Percentiles rank a stretch among this genome's conserved stretches.
Conservation (phyloP, 2,113 vertebrate species). For the Myanophis thanlyinensis region DNA sequence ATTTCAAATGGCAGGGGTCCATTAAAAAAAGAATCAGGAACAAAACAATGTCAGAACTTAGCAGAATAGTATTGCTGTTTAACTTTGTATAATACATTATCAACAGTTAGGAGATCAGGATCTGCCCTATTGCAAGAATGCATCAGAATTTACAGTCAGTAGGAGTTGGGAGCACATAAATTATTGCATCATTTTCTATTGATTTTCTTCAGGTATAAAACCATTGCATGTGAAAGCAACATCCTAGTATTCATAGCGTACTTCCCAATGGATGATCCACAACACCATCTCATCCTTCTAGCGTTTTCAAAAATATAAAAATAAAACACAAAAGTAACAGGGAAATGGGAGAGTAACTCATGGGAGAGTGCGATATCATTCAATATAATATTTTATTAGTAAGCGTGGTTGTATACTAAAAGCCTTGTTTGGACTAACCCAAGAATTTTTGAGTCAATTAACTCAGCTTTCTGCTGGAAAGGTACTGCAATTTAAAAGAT, state of each 20-base stretch:
- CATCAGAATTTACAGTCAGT: not conserved
- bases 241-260: not conserved
- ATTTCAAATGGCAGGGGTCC: not conserved
- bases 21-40: not conserved
- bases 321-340: not conserved
- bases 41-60: not conserved
- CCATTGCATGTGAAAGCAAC: not conserved
- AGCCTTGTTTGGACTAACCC: not conserved
- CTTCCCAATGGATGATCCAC: no score
- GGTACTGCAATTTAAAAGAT: not conserved
- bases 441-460: not conserved
- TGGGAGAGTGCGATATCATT: not conserved
- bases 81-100: not conserved
- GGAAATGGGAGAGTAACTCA: not conserved
- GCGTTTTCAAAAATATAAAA: not conserved
- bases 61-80: not conserved
- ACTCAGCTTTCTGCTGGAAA: not conserved
- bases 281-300: no score
- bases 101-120: not conserved
- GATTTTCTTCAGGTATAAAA: not conserved
- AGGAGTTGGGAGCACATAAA: not conserved
- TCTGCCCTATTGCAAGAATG: not conserved
- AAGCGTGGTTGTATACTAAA: not conserved
- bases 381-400: not conserved
- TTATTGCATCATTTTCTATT: not conserved